These are phyloP conservation scores for Parus major DNA, from an alignment of 2,113 vertebrate genomes.

Conservation along the genomic window DNA sequence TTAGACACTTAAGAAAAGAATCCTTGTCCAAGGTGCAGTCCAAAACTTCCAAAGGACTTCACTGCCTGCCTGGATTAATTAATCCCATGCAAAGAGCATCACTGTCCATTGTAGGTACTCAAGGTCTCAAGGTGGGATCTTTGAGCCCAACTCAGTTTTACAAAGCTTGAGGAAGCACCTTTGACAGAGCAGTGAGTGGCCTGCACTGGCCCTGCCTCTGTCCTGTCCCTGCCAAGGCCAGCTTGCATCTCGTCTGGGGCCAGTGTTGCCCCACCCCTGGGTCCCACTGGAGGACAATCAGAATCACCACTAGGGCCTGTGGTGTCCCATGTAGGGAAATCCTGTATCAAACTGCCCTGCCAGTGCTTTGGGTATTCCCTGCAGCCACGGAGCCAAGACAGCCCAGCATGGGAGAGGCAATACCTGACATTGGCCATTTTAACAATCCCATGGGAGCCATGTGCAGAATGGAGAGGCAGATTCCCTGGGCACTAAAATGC, in stretches of 20 bases:
- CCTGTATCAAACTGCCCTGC: background rate
- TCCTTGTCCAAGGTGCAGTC: background rate
- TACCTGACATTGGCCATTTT: background rate
- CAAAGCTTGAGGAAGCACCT: background rate
- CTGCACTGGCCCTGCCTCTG: background rate
- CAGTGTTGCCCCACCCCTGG: background rate
- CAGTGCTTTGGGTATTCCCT: background rate
- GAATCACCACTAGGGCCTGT: fast-evolving
- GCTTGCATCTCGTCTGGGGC: background rate
- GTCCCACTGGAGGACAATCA: background rate
- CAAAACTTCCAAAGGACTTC: background rate
- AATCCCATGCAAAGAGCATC: background rate
- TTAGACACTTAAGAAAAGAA: background rate
- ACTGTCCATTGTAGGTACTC: background rate
- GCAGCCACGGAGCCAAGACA: fast-evolving
- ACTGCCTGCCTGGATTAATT: background rate
- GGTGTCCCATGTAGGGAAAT: background rate
- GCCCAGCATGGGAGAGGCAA: fast-evolving
- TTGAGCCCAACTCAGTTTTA: background rate
- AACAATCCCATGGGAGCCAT: fast-evolving
- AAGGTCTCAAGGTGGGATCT: background rate
- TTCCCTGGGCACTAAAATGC: background rate
- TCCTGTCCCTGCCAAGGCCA: background rate
- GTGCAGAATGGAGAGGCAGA: background rate
- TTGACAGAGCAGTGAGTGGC: background rate